A percentile compares a stretch with the other conserved stretches of the same genome.
These are phyloP conservation scores for Heterocephalus glaber DNA, from an alignment of 2,113 vertebrate genomes.

Conservation along the genomic window DNA sequence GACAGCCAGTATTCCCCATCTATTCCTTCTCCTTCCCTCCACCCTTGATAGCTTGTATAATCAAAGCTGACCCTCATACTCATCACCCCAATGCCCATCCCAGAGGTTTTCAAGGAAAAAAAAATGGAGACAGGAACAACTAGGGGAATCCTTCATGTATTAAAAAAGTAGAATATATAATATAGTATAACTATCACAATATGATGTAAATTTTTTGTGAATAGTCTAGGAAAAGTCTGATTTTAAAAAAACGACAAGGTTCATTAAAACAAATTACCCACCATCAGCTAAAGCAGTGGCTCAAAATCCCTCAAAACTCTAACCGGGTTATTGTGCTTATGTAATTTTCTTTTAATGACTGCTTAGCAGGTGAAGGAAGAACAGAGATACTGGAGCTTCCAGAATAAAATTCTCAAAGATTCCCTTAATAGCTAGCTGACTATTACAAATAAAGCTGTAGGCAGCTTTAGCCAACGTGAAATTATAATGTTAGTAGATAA, in stretches of 20 bases:
- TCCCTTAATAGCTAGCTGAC: slow-evolving; percentile 65
- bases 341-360: slow-evolving; percentile 71
- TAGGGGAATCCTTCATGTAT: neutral
- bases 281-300: slow-evolving; percentile 33
- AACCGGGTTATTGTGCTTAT: slow-evolving; percentile 44
- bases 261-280: slow-evolving; percentile 55
- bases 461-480: slow-evolving; percentile 69
- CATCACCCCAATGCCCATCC: neutral
- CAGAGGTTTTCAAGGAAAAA: neutral
- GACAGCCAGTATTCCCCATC: neutral
- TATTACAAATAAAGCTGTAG: slow-evolving; percentile 73
- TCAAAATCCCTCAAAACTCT: slow-evolving; percentile 14
- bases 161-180: neutral
- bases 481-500: slow-evolving; percentile 73
- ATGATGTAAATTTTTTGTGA: neutral
- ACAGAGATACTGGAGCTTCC: slow-evolving; percentile 37
- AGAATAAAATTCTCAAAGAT: slow-evolving; percentile 58
- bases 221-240: slow-evolving; percentile 9
- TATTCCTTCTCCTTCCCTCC: neutral
- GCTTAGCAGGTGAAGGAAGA: slow-evolving; percentile 60
- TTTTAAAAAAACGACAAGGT: neutral
- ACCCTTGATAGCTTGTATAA: neutral
- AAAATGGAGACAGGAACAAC: neutral
- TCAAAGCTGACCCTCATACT: neutral
- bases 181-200: slow-evolving; percentile 10